These are phyloP conservation scores for Maniola jurtina DNA, from an alignment of 1,140 invertebrate species.

Conservation along the genomic window DNA sequence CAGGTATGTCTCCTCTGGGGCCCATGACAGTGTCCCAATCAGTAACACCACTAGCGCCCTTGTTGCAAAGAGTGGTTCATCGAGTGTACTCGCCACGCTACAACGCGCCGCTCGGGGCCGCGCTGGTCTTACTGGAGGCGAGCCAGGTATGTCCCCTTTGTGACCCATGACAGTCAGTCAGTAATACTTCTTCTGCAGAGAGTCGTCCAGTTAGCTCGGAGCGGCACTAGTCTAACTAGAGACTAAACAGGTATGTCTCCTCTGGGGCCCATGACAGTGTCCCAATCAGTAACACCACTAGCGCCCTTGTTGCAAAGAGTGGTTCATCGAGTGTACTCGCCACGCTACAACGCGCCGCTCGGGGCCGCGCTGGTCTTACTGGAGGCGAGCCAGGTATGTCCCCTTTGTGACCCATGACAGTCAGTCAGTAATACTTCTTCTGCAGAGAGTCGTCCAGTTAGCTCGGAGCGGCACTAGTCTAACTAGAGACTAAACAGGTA, in stretches of 20 bases:
- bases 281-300: slow-evolving; percentile 90
- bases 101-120: slow-evolving; percentile 82
- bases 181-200: too few species aligned
- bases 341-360: slow-evolving; percentile 80
- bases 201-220: too few species aligned
- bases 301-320: slow-evolving; percentile 89
- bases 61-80: slow-evolving; percentile 89
- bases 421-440: slow-evolving; percentile 44
- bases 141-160: slow-evolving; percentile 81
- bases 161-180: slow-evolving; percentile 77
- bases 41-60: slow-evolving; percentile 88
- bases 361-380: slow-evolving; percentile 84
- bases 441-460: too few species aligned
- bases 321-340: slow-evolving; percentile 86
- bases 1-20: slow-evolving; percentile 79
- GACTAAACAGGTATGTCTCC: slow-evolving; percentile 52
- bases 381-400: slow-evolving; percentile 87
- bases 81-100: slow-evolving; percentile 83
- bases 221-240: too few species aligned
- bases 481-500: too few species aligned
- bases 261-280: slow-evolving; percentile 83
- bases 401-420: slow-evolving; percentile 70
- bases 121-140: slow-evolving; percentile 86
- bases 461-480: too few species aligned
- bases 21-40: slow-evolving; percentile 86